Base-by-base conservation (phyloP, 2,797 vertebrate species). In the Halcyon smyrnensis region DNA sequence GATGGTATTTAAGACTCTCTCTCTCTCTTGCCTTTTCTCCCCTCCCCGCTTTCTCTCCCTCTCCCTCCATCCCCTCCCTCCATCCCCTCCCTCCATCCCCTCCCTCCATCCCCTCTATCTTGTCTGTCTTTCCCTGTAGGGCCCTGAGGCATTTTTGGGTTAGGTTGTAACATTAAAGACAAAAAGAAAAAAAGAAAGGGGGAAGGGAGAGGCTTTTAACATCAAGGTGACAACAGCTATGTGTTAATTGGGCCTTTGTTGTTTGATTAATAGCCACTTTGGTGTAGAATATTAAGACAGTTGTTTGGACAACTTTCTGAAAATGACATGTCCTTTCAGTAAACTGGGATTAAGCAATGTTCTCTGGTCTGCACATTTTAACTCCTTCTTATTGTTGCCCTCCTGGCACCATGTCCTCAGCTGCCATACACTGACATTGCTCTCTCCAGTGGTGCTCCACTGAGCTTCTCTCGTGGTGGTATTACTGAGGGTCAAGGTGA, bases 161-260 rank as follows among this genome's bases (percentile, higher is more conserved):
- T 95, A 97, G 90, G 95, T 74, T 91, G 48, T 96, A 95, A 89
- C 91, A 92, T 89, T 93, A 95, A 90, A 96, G 89, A 89, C 92
- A 92, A 83, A 95, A 97, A 94, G 75, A 89, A 94, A 85, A 77
- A 82, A 75, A 62, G 84, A 68, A 70, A 24, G 91, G 92, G 91
- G 87, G 87, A 96, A 90, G 91, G 86, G 92, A 96, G 79, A 96
- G 94, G 90, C 90, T 97, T 98, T 98, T 97, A 97, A 84, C 98
- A 96, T 93, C 79, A 95, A 95, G 90, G 87, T 97, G 96, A 97
- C 90, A 97, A 97, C 89, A 97, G 95, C 90, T 96, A 97, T 90
- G 92, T 97, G 97, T 96, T 97, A 97, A 97, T 98, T 97, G 98
- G 92, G 95, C 94, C 85, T 97, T 98, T 97, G 97, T 98, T 98